phyloP scores from a whole-genome alignment of 2,888 invertebrate genomes.

The Macrosoma leucophasiata region DNA sequence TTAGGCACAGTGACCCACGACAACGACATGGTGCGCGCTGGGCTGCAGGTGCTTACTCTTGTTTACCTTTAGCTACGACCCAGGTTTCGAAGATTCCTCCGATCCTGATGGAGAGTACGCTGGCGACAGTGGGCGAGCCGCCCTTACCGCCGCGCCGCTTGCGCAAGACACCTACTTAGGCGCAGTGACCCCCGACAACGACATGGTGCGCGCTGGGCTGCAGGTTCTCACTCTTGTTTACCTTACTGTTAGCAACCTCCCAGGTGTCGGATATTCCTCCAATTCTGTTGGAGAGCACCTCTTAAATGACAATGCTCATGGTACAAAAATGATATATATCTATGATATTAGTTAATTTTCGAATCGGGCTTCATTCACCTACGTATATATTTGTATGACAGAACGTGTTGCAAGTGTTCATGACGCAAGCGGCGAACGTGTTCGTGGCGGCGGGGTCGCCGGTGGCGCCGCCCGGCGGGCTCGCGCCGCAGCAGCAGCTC shows the following conservation, averaged over 20 bases:
- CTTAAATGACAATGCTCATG: too few relatives aligned
- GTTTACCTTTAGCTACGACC: too few relatives aligned
- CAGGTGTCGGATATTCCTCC: conserved; percentile 84
- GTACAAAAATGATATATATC: too few relatives aligned
- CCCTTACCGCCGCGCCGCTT: conserved; percentile 75
- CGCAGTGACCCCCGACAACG: conserved; percentile 86
- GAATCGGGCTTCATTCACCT: too few relatives aligned
- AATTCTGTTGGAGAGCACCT: conserved; percentile 84
- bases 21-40: conserved; percentile 86
- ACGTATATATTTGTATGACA: conserved; percentile 52
- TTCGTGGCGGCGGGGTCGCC: conserved; percentile 84
- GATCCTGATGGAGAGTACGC: conserved; percentile 81
- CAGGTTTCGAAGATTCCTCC: conserved; percentile 84
- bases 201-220: conserved; percentile 87
- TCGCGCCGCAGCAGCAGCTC: conserved; percentile 75
- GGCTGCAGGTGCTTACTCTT: conserved; percentile 85
- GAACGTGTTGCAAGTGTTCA: conserved; percentile 90
- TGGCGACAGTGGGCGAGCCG: conserved; percentile 44
- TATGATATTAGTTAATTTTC: too few relatives aligned
- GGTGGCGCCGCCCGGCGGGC: conserved; percentile 68
- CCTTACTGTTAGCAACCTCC: too few relatives aligned
- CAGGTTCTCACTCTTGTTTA: too few relatives aligned
- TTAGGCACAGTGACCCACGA: conserved; percentile 88
- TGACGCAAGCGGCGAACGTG: conserved; percentile 96
- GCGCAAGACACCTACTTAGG: conserved; percentile 92